Conservation (phyloP, 2,797 vertebrate species). For the Syncerus caffer region DNA sequence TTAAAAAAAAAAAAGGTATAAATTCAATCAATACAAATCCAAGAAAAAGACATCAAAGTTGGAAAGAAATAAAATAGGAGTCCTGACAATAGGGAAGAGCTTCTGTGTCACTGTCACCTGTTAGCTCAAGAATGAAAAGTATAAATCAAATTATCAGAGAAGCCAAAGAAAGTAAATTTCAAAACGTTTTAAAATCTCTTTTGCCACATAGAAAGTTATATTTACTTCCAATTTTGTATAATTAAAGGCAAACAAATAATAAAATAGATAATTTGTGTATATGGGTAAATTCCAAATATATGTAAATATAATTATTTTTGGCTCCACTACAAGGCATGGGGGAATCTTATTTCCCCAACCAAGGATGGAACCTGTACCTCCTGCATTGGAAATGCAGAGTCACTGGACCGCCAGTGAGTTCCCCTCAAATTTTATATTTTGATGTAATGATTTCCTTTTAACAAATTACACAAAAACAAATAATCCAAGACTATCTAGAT, state of each 20-base stretch:
- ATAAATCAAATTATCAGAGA: neutral
- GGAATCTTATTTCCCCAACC: neutral
- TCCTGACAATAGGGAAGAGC: neutral
- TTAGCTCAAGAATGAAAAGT: neutral
- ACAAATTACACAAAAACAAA: slow-evolving; percentile 28
- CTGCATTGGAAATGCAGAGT: neutral
- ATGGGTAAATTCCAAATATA: neutral
- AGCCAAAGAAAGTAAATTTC: neutral
- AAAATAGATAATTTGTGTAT: neutral
- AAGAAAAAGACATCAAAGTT: neutral
- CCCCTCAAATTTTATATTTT: neutral
- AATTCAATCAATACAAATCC: neutral
- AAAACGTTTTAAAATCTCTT: neutral
- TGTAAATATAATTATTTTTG: neutral
- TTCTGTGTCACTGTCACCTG: neutral
- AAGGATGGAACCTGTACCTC: neutral
- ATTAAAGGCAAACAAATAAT: neutral
- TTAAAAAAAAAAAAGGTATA: neutral
- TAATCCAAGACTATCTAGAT: neutral
- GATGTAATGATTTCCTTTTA: neutral
- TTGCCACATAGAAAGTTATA: neutral
- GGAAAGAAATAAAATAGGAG: slow-evolving; percentile 9
- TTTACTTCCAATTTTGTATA: neutral
- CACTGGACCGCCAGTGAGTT: neutral
- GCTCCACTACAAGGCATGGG: neutral